Percentiles rank a stretch among this genome's conserved stretches.
Conservation (phyloP, 2,888 invertebrate genomes). For the Myopa testacea region DNA sequence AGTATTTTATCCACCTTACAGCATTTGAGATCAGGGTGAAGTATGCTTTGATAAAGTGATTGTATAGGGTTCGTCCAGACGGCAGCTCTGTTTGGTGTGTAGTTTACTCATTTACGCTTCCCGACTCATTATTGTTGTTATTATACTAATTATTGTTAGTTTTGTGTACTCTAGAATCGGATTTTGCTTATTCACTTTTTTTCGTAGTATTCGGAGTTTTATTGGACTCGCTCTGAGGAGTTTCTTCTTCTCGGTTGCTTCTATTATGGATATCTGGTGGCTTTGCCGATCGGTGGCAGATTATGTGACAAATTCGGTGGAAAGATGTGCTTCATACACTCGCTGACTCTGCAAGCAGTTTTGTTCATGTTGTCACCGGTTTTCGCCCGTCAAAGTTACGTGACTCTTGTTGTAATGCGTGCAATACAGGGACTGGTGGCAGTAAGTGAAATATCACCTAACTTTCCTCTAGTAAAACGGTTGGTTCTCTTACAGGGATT, state of each 20-base stretch:
- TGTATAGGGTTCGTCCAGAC: too few relatives aligned
- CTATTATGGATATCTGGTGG: slow-evolving; percentile 70
- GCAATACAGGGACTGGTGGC: slow-evolving; percentile 69
- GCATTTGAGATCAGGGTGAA: too few relatives aligned
- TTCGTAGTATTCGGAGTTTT: slow-evolving; percentile 66
- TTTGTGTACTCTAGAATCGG: too few relatives aligned
- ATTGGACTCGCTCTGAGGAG: slow-evolving; percentile 71
- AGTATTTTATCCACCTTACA: too few relatives aligned
- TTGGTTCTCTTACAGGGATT: slow-evolving; percentile 57
- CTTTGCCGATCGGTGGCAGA: slow-evolving; percentile 66
- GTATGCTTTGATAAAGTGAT: too few relatives aligned
- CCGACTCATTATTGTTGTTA: too few relatives aligned
- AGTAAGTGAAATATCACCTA: slow-evolving; percentile 54
- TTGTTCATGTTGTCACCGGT: slow-evolving; percentile 69
- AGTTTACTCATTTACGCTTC: too few relatives aligned
- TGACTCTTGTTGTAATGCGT: slow-evolving; percentile 64
- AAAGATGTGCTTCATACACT: slow-evolving; percentile 63
- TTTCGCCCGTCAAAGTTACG: slow-evolving; percentile 66
- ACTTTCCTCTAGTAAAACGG: background rate
- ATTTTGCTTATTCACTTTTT: background rate
- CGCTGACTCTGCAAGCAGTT: slow-evolving; percentile 61
- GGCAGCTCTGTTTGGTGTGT: too few relatives aligned
- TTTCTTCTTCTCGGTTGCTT: slow-evolving; percentile 71
- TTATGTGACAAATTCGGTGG: slow-evolving; percentile 68
- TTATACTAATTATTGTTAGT: too few relatives aligned